Evolutionary conservation across 2,888 invertebrate species (phyloP), one percentile per base, ranked within the genome.

Genomic region (Poecilobothrus nobilitatus): DNA sequence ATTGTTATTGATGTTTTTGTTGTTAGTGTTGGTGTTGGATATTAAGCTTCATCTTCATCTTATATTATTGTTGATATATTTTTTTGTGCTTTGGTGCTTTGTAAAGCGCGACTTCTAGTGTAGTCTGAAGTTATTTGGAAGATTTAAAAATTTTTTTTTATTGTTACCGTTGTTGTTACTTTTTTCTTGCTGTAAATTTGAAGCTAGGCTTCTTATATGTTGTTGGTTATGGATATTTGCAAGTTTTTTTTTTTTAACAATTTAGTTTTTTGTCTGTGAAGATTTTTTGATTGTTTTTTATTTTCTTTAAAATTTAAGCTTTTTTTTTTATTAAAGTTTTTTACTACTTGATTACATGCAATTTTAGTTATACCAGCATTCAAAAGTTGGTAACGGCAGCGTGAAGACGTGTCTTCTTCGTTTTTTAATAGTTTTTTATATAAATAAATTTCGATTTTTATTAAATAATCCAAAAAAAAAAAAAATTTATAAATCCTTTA

Each of bases 341-440:
- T 53, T 53, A 65, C 65, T 65, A 65, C 65, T 65, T 65, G 65
- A 34, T 65, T 33, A 18, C 20, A 65, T 65, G 65, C 65, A 65
- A 65, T 65, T 20, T 34, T 34, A 65, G 65, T 34, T 65, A 9
- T 65, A 34, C 20, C 20, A 79, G 77, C 81, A 81, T 81, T 81
- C 80, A 79, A 80, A 80, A 79, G 79, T 79, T 79, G 79, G 78
- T 81, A 79, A 78, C 81, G 81, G 78, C 78, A 78, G 79, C 77
- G 81, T 77, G 77, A 80, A 81, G 81, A 81, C 81, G 81, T 79
- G 53, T 72, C 75, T 76, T 76, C 75, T 53, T n/a, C 53, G 53
- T 53, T 53, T 53, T 9, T 27, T 9, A 4, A 37, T 37, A 37
- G 2, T 53, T 53, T 53, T 53, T 53, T 53, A 12, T 37, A 37